Base-by-base conservation (phyloP, 1,140 invertebrate genomes). In the Psilanteris sp. region DNA sequence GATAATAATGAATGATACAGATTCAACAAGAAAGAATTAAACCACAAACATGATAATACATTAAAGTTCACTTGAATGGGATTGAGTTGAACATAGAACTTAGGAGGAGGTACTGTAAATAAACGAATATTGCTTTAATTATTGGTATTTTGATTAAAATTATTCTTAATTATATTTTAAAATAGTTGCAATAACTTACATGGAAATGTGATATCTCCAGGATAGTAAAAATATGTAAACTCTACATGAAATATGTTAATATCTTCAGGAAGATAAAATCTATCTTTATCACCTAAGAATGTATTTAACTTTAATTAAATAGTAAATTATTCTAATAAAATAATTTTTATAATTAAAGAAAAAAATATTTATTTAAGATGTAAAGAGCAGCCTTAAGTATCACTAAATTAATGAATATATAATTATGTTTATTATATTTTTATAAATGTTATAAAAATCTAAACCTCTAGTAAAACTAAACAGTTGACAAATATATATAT, bases 141-240 rank as follows among this genome's bases (percentile, higher is more conserved):
- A 24, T 26, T 37, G 26, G 0, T 29, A 43, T 29, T 41, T 29
- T 41, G n/a, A n/a, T n/a, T n/a, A n/a, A n/a, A n/a, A n/a, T n/a
- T n/a, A n/a, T n/a, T n/a, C n/a, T n/a, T n/a, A n/a, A n/a, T n/a
- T n/a, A n/a, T n/a, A n/a, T n/a, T n/a, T n/a, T n/a, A n/a, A n/a
- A n/a, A n/a, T n/a, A 14, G 11, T n/a, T n/a, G n/a, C 67, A 48
- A 44, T 52, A 39, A 89, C 91, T 92, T 90, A 97, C 97, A 90
- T 87, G 97, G 97, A 91, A 97, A 98, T 71, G 94, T 93, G 31
- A 95, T 92, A 81, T 97, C 96, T 36, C 96, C 96, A 6, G 97
- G 96, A 90, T 98, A 99, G 86, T 98, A 99, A 88, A 97, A 99
- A 81, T 97, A 96, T 1, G 96, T 97, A 78, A 98, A 96, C 83